Base-by-base conservation (phyloP, 2,888 invertebrate genomes). In the Leucophora obtusa region DNA sequence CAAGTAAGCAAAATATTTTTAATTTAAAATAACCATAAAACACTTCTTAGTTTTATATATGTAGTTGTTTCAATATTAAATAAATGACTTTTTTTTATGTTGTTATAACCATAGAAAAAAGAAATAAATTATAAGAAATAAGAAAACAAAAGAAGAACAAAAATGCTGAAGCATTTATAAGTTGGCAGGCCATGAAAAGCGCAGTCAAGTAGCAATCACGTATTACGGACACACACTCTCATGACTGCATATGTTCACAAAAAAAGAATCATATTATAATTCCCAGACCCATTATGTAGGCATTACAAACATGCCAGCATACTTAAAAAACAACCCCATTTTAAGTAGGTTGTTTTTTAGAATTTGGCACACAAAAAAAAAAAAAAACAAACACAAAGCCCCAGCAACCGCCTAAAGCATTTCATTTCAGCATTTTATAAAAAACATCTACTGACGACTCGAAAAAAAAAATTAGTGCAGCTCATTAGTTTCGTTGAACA, bases 401-500 rank as follows among this genome's bases (percentile, higher is more conserved):
- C 65, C 63, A 35, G 54, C 53, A 18, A n/a, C 35, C 14, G 59
- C 43, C 14, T 28, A 28, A 28, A 28, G n/a, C 47, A 66, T 65
- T 58, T 24, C 33, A n/a, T 15, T 43, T 66, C 11, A 11, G 38
- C 1, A 38, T 68, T 65, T 33, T 54, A 50, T 9, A 54, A 53
- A 59, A 21, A 24, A 69, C 62, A 47, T 53, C 28, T 28, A n/a
- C 18, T 21, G 38, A 14, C 50, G 63, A 56, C 38, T 73, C 15
- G 11, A n/a, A 6, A 50, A 79, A 72, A 75, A 72, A 81, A 84
- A 83, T 84, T 84, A 80, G 84, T 83, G 82, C 82, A 82, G 82
- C 83, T 84, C 83, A 84, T 84, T 83, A 84, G 83, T 82, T 83
- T 79, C 79, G 81, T 76, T 72, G 77, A 76, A 70, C 65, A 73